Base-by-base conservation (phyloP, 2,113 vertebrate genomes). In the Dissostichus mawsoni region DNA sequence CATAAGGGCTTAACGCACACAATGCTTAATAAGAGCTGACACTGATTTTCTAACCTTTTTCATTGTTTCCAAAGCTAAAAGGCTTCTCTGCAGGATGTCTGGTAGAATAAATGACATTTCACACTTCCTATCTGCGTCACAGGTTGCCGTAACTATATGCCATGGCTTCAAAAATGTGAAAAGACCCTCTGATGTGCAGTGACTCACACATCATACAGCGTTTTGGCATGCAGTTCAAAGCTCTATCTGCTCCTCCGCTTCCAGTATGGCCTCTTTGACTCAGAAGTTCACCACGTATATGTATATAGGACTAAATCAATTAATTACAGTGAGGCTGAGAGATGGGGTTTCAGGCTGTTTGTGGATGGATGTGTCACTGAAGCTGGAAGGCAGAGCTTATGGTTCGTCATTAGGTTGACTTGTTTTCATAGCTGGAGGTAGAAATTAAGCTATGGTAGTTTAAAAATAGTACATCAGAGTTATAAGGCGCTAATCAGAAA, bases 221-320 rank as follows among this genome's bases (percentile, higher is more conserved):
- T 57, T 57, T 78, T 75, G 66, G 57, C 74, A 48, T 72, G 55
- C 6, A 12, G n/a, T 74, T 77, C 78, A 85, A 74, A 87, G 51
- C 44, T 53, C 20, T 18, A 70, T 59, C 56, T 36, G 64, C 45
- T 55, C 56, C 50, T 56, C 25, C 2, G 20, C 50, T 59, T 47
- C 48, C 11, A 17, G 29, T 5, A 8, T 14, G 17, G 52, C 11
- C 18, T 41, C 50, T 74, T 56, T 53, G 14, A 57, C 25, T 50
- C 55, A 44, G 33, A 77, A 10, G 45, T 69, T 69, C 58, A 69
- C 18, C 53, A 56, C 52, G 53, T 55, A 64, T 53, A 33, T 69
- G 62, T 74, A 77, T 56, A 45, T 66, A 36, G 36, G 36, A 50
- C 74, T 36, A 75, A 72, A 80, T 75, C 11, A 74, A 78, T 29